Conservation (phyloP, 2,888 invertebrate genomes). For the Stratiomys singularior region DNA sequence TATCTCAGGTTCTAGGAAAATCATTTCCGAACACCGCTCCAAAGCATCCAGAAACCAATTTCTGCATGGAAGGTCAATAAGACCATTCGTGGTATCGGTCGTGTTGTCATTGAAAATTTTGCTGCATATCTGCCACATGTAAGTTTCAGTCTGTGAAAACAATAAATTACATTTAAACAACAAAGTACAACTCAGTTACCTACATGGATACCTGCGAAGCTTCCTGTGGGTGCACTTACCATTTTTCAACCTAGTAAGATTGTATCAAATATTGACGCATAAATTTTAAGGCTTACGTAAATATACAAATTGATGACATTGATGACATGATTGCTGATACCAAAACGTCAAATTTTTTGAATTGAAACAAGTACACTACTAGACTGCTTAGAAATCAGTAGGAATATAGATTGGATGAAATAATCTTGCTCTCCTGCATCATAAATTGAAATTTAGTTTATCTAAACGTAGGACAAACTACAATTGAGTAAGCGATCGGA, state of each 20-base stretch:
- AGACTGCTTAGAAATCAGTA: no score
- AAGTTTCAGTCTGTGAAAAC: constrained; percentile 42
- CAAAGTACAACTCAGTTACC: neutral
- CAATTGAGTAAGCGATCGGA: no score
- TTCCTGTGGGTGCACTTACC: constrained; percentile 9
- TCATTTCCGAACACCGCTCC: constrained; percentile 43
- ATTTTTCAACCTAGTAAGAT: neutral
- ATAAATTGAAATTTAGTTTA: no score
- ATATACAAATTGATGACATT: constrained; percentile 26
- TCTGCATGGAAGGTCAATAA: constrained; percentile 31
- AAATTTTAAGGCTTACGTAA: constrained; percentile 34
- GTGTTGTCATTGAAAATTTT: constrained; percentile 48
- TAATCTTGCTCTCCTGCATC: no score
- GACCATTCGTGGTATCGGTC: neutral
- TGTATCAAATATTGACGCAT: constrained; percentile 31
- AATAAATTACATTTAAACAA: neutral
- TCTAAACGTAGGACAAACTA: no score
- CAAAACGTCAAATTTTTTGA: neutral
- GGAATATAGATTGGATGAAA: no score
- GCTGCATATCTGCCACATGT: constrained; percentile 47
- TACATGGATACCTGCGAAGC: constrained; percentile 11
- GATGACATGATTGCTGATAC: constrained; percentile 11
- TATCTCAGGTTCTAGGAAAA: constrained; percentile 41
- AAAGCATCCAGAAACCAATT: constrained; percentile 47
- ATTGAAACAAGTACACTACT: no score